Conservation (phyloP, 2,797 vertebrate species). For the Adrianichthys oophorus region DNA sequence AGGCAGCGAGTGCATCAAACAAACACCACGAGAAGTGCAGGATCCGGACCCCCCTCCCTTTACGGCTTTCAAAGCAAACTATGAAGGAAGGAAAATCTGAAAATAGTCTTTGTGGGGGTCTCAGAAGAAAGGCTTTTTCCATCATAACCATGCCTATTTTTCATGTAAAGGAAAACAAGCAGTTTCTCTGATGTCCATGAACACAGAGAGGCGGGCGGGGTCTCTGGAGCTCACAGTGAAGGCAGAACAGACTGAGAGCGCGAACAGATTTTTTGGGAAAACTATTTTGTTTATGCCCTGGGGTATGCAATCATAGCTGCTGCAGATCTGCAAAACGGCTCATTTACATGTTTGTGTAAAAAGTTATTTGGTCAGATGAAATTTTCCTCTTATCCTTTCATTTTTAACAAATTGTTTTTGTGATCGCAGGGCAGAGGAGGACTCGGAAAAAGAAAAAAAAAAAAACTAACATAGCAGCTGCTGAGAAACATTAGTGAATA, state of each 20-base stretch:
- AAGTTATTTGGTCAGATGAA: conserved; percentile 66
- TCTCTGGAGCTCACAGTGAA: conserved; percentile 55
- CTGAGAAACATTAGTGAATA: no score
- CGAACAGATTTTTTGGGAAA: conserved; percentile 50
- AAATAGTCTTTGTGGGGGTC: conserved; percentile 80
- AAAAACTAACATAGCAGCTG: background rate
- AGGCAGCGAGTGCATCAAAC: conserved; percentile 70
- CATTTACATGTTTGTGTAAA: conserved; percentile 71
- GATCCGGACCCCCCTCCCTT: conserved; percentile 46
- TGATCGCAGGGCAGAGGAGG: conserved; percentile 42
- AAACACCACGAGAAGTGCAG: conserved; percentile 59
- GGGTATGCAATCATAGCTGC: conserved; percentile 70
- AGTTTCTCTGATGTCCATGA: conserved; percentile 70
- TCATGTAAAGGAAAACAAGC: conserved; percentile 62
- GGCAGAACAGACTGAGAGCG: conserved; percentile 61
- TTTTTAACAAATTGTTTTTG: conserved; percentile 48
- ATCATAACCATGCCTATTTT: conserved; percentile 70
- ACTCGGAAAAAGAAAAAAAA: conserved; percentile 16
- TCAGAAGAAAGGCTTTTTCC: conserved; percentile 74
- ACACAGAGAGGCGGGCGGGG: conserved; percentile 56
- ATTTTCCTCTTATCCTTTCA: conserved; percentile 61
- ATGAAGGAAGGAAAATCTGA: conserved; percentile 79
- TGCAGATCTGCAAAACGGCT: conserved; percentile 50
- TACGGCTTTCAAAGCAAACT: conserved; percentile 69
- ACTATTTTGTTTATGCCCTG: conserved; percentile 67